phyloP scores from a whole-genome alignment of 2,888 invertebrate species.

The Geophilus truncorum region DNA sequence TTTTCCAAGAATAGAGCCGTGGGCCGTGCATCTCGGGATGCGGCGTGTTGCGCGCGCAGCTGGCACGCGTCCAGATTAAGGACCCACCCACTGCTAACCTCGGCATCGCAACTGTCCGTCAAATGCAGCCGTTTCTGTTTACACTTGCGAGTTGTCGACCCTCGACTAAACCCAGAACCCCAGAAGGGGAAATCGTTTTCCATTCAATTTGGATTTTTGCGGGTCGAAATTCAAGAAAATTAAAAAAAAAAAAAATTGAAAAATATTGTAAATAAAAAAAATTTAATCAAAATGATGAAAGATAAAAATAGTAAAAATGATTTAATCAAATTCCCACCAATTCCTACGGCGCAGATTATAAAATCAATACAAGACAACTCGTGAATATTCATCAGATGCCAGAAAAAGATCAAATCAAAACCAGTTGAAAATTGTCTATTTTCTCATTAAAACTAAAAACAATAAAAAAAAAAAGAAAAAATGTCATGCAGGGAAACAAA shows the following conservation, averaged over 20 bases:
- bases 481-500: not conserved
- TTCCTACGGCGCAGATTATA: not conserved
- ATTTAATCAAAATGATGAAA: not conserved
- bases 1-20: not conserved
- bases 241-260: no score
- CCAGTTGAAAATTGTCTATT: not conserved
- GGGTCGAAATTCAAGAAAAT: not conserved
- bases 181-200: not conserved
- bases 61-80: not conserved
- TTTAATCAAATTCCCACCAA: not conserved
- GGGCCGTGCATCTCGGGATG: not conserved
- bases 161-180: no score
- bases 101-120: not conserved
- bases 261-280: no score
- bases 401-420: not conserved
- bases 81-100: not conserved
- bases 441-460: not conserved
- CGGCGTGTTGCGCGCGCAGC: not conserved
- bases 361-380: not conserved
- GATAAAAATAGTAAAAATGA: not conserved
- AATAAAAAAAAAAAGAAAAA: not conserved
- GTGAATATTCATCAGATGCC: not conserved
- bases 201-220: not conserved
- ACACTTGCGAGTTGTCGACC: not conserved
- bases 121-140: conserved; percentile 5